These are phyloP conservation scores for human DNA, from an alignment of 2,113 vertebrate genomes.

Conservation along the genomic window GRCh38 chr4:140852501-140853000, in stretches of 20 bases:
- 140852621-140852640: not conserved
- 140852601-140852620: not conserved
- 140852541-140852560: no score
- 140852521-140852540: no score
- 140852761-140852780: not conserved
- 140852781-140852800: not conserved
- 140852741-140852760: not conserved
- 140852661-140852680: not conserved
- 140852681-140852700: not conserved
- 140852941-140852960: not conserved
- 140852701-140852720: not conserved
- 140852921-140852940: not conserved
- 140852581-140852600: not conserved
- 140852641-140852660: not conserved
- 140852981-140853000: not conserved
- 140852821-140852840: not conserved
- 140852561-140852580: no score
- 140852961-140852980: not conserved
- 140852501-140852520: no score
- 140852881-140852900: no score
- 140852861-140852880: no score
- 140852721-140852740: not conserved
- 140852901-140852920: fast-evolving
- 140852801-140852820: not conserved
- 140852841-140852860: fast-evolving